Percentiles rank a stretch among this genome's conserved stretches.
Conservation (phyloP, 2,888 invertebrate genomes). For the Pandemis corylana region DNA sequence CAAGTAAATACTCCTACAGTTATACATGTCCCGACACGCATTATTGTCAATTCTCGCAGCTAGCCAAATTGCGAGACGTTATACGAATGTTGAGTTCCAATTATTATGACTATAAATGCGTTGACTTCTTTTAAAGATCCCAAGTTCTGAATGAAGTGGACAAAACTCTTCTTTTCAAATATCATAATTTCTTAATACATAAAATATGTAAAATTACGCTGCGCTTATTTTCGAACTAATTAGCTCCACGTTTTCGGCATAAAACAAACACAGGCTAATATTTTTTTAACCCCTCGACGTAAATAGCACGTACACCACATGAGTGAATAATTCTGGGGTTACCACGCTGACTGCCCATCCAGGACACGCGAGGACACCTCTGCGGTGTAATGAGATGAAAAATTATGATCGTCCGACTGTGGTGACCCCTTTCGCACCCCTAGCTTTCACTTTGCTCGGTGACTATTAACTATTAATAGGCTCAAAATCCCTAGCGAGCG, state of each 20-base stretch:
- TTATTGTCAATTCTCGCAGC: background rate
- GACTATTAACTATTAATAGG: constrained; percentile 64
- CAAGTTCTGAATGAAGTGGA: too few relatives aligned
- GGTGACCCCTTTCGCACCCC: constrained; percentile 76
- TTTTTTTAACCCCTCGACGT: background rate
- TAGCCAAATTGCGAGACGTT: background rate
- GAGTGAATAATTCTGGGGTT: constrained; percentile 56
- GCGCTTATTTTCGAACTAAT: background rate
- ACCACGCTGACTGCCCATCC: constrained; percentile 71
- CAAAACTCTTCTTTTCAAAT: too few relatives aligned
- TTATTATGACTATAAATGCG: background rate
- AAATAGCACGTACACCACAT: constrained; percentile 43
- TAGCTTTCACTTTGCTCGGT: constrained; percentile 64
- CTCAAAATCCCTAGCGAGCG: constrained; percentile 36
- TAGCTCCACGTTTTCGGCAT: background rate
- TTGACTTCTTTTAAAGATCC: too few relatives aligned
- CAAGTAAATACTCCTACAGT: background rate
- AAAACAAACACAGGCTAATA: background rate
- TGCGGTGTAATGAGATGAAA: constrained; percentile 76
- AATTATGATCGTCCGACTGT: constrained; percentile 77
- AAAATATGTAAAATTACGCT: background rate
- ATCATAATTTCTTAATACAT: too few relatives aligned
- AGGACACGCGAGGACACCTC: constrained; percentile 66
- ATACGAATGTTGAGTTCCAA: background rate
- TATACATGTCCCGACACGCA: background rate